Base-by-base conservation (phyloP, 2,888 invertebrate species). In the Tenthredo livida region DNA sequence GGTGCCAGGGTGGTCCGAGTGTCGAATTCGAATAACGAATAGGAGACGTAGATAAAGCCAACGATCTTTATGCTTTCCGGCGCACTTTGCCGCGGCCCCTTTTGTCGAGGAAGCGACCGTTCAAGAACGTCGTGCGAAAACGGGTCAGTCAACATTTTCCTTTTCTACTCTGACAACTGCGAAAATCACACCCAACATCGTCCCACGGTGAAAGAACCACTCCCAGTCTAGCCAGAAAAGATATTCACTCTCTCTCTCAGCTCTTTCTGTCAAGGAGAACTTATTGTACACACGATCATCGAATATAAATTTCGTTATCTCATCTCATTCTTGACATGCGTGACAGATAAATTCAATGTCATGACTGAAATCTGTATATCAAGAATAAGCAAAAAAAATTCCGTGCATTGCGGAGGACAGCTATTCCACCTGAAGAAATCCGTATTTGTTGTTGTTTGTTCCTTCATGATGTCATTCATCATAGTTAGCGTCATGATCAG, bases 21-120 rank as follows among this genome's bases (percentile, higher is more conserved):
- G 78, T 77, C 85, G 70, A 70, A 82, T 65, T 70, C 70, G 80
- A 85, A 82, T 80, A 85, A 72, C 80, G 85, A 85, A 85, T 85
- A 82, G 77, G 54, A 85, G 67, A 78, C 47, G 75, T 29, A 85
- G 85, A 85, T 85, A 85, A 85, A 80, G 78, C 78, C 21, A 54
- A 85, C 25, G 80, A 85, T 50, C 65, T 77, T 65, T 29, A 83
- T 67, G 83, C 83, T 47, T 83, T 83, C 50, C 67, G 43, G 29
- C 83, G 43, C 50, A 43, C 83, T 83, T 50, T 50, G 3, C 67
- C 47, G 37, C 47, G 61, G 50, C 50, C 77, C 77, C 50, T 54
- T 77, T 54, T 54, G 54, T 54, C 77, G 50, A 73, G 73, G 83
- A 67, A 40, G 9, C 61, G 40, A 83, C 37, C 43, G 65, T 67